Evolutionary conservation across 2,113 vertebrate genomes (phyloP).

Genomic region (Zosterops pallidus): DNA sequence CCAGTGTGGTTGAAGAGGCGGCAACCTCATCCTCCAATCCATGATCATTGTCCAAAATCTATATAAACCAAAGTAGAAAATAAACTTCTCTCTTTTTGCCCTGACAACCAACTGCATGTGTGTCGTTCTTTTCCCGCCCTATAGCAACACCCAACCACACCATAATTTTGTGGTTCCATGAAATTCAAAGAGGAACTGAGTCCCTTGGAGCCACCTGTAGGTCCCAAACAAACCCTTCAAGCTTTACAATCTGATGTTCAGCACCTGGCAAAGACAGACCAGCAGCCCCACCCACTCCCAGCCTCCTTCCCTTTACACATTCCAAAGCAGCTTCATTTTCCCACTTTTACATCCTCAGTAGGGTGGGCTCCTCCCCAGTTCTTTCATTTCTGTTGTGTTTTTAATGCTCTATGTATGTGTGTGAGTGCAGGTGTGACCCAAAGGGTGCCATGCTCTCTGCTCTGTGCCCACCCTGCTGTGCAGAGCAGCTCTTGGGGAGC

Average conservation of each 20-base stretch:
- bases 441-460: background rate
- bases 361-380: background rate
- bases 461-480: background rate
- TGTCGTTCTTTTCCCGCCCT: too few species aligned
- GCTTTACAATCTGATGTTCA: background rate
- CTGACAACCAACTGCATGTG: too few species aligned
- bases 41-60: too few species aligned
- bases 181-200: background rate
- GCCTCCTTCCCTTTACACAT: background rate
- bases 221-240: background rate
- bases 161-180: accelerated
- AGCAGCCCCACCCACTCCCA: accelerated
- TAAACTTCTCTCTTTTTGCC: too few species aligned
- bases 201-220: background rate
- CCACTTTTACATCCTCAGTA: accelerated
- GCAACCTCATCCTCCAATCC: too few species aligned
- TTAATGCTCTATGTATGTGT: accelerated
- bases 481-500: background rate
- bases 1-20: too few species aligned
- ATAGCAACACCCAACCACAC: too few species aligned
- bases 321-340: background rate
- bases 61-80: too few species aligned
- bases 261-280: background rate
- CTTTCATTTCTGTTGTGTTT: background rate
- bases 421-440: background rate